Conservation (phyloP, 2,113 vertebrate species). For the Sarotherodon lohbergeri region DNA sequence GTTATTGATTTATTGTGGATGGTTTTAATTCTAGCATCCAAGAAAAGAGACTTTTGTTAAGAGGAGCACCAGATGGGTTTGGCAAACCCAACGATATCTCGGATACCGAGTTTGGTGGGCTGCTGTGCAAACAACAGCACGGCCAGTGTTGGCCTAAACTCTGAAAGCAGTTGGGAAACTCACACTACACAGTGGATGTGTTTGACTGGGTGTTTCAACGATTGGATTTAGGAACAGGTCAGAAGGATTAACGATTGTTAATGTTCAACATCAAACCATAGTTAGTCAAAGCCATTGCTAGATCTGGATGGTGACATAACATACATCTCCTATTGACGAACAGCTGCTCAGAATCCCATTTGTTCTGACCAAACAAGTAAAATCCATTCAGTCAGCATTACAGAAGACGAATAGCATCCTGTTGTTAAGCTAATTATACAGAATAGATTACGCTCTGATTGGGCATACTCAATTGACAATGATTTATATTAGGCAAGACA, state of each 20-base stretch:
- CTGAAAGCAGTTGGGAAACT: neutral
- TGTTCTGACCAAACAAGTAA: constrained; percentile 16
- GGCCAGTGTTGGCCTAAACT: neutral
- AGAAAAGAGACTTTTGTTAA: neutral
- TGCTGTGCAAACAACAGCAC: neutral
- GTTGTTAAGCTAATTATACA: constrained; percentile 44
- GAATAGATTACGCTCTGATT: constrained; percentile 34
- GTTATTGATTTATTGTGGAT: neutral
- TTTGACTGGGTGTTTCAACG: neutral
- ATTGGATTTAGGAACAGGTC: neutral
- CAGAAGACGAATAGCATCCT: constrained; percentile 11
- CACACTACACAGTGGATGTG: neutral
- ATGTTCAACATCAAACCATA: neutral
- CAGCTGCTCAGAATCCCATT: constrained; percentile 9
- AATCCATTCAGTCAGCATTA: constrained; percentile 34
- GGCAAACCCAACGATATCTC: neutral
- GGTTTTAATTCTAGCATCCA: neutral
- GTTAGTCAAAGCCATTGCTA: neutral
- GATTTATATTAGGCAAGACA: constrained; percentile 34
- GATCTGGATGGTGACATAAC: neutral
- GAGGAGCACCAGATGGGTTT: neutral
- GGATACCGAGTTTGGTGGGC: neutral
- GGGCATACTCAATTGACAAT: constrained; percentile 31
- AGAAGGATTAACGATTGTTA: neutral
- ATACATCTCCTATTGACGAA: neutral